Evolutionary conservation across 2,888 invertebrate species (phyloP), one percentile per base, ranked within the genome.

Genomic region (Aphodius sticticus): DNA sequence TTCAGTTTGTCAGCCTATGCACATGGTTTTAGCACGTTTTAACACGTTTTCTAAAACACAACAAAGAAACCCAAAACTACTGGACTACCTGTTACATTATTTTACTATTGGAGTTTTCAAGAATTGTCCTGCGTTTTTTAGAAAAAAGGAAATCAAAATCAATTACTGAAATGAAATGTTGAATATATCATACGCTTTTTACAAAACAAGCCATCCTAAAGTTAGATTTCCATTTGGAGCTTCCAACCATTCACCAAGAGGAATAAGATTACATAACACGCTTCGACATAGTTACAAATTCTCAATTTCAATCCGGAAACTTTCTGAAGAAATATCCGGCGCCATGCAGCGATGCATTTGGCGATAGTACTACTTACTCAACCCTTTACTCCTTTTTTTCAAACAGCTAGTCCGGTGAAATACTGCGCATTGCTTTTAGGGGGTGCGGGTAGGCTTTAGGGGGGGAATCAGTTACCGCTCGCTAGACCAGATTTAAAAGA

Each of bases 401-500:
- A 35, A 37, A 35, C 35, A 6, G 35, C 35, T 9, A 74, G n/a
- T 37, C 74, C n/a, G 9, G 74, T 74, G 74, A 74, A 74, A 74
- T 74, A 35, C 74, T 35, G 37, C 74, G 74, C 74, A 35, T 35
- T 74, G 74, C 74, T 74, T 74, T 74, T 35, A 74, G 35, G 53
- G 6, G 53, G 53, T 26, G 53, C 3, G 53, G 53, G 9, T 9
- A 12, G 53, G 9, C 53, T 0, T 53, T 12, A 7, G 12, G 7
- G 12, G 53, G 53, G 53, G n/a, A n/a, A 53, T 53, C 53, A 35
- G 74, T 37, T 37, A 35, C 74, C 74, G 74, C 37, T 74, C 74
- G 74, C 35, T 35, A 74, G 35, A 35, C 74, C 36, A 74, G 74
- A 74, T 74, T 74, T 74, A 74, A 35, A 74, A 35, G 74, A 74